These are phyloP conservation scores for Hybos culiciformis DNA, from an alignment of 2,888 invertebrate genomes.

Conservation along the genomic window DNA sequence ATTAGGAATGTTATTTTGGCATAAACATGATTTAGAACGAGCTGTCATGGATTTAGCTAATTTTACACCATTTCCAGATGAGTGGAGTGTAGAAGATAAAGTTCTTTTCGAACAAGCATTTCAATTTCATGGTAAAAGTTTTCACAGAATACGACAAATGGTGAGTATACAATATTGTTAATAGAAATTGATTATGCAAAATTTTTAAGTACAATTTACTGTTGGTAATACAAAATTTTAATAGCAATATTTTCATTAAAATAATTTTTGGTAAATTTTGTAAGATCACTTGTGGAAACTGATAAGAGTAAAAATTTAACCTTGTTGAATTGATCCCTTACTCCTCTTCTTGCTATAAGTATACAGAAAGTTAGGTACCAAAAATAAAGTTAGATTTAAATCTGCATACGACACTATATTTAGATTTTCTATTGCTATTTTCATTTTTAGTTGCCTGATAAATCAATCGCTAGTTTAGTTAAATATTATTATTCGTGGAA, in stretches of 20 bases:
- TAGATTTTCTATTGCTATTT: not conserved
- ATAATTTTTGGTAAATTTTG: no score
- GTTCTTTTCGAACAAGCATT: conserved; percentile 96
- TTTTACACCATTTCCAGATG: conserved; percentile 94
- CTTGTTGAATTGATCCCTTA: no score
- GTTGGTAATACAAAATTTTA: no score
- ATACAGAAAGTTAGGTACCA: no score
- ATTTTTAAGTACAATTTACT: no score
- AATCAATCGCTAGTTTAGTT: conserved; percentile 88
- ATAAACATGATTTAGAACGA: conserved; percentile 86
- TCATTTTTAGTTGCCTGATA: conserved; percentile 73
- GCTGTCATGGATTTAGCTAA: conserved; percentile 89
- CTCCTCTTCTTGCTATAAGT: no score
- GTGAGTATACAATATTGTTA: no score
- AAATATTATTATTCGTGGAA: conserved; percentile 99
- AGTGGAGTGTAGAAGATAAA: conserved; percentile 97
- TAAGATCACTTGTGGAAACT: no score
- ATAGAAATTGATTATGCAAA: no score
- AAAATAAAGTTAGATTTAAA: not conserved
- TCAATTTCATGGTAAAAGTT: conserved; percentile 96
- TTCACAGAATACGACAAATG: conserved; percentile 95
- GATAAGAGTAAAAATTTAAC: no score
- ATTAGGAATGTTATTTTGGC: conserved; percentile 95
- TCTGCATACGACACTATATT: not conserved
- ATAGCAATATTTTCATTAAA: not conserved